phyloP scores from a whole-genome alignment of 2,888 invertebrate species.

The Conchocele bisecta region DNA sequence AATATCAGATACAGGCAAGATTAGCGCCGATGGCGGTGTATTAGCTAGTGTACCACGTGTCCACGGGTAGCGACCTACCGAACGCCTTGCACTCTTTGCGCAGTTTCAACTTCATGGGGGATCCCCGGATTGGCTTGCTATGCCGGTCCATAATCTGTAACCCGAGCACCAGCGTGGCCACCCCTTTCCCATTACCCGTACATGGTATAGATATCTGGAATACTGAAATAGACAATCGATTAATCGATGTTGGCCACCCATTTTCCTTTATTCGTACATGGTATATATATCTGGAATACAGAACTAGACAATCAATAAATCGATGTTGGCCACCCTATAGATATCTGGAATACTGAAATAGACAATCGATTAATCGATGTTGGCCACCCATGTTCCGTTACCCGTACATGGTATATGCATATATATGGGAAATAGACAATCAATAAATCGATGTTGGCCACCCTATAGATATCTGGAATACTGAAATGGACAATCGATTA shows the following conservation, averaged over 20 bases:
- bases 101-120: conserved; percentile 77
- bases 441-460: neutral
- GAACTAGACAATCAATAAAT: neutral
- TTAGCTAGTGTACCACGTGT: no score
- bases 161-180: conserved; percentile 77
- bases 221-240: conserved; percentile 59
- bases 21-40: no score
- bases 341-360: neutral
- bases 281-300: conserved; percentile 79
- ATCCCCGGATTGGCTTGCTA: conserved; percentile 71
- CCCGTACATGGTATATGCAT: conserved; percentile 81
- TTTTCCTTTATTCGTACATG: conserved; percentile 73
- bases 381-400: conserved; percentile 73
- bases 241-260: conserved; percentile 61
- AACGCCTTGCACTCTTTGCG: conserved; percentile 79
- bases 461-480: neutral
- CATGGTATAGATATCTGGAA: conserved; percentile 81
- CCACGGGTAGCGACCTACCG: no score
- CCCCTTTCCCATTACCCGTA: conserved; percentile 76
- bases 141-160: conserved; percentile 74
- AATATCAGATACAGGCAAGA: no score
- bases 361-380: neutral
- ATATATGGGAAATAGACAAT: conserved; percentile 63
- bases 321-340: no score
- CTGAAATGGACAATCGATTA: neutral